Evolutionary conservation across 2,888 invertebrate genomes (phyloP), one percentile per base, ranked within the genome.

Genomic region (Drosophila picticornis): DNA sequence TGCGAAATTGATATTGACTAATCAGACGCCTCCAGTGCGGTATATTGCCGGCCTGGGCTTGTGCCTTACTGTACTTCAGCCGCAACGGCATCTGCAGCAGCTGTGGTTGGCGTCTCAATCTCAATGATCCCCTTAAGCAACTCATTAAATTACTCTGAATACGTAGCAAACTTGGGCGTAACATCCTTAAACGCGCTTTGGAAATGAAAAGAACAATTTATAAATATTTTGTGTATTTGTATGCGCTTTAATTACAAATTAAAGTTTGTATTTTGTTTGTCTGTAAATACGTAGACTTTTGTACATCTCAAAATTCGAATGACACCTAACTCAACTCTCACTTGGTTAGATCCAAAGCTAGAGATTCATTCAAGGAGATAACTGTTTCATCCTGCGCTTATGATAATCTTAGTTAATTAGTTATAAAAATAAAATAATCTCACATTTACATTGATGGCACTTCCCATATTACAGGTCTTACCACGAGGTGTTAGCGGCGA

Each of bases 401-500:
- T 22, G 5, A 22, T 13, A 4, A 22, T 22, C 22, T 7, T 22
- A 13, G 13, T 7, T 22, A 22, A 22, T 25, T 46, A 13, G 13
- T 46, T 22, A 7, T 22, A 22, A 13, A 13, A 22, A 4, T 13
- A 7, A 22, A 32, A n/a, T 13, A 2, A 4, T 19, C 13, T 19
- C 43, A n/a, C 19, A 19, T 27, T 27, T n/a, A 9, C n/a, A n/a
- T 43, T 43, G 10, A n/a, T 40, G 5, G 11, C 16, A 16, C 16
- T 25, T 25, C 9, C 40, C 27, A 27, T 25, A 22, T 87, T 84
- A 10, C 81, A 95, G 95, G 95, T 96, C 80, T 93, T 97, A 72
- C 97, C 97, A 1, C 94, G 97, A 91, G 97, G 97, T n/a, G 97
- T 97, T 2, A 97, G 97, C 91, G 97, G 97, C n/a, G 97, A 97